Evolutionary conservation across 2,888 invertebrate genomes (phyloP), one percentile per base, ranked within the genome.

Genomic region (Drosophila demipolita): DNA sequence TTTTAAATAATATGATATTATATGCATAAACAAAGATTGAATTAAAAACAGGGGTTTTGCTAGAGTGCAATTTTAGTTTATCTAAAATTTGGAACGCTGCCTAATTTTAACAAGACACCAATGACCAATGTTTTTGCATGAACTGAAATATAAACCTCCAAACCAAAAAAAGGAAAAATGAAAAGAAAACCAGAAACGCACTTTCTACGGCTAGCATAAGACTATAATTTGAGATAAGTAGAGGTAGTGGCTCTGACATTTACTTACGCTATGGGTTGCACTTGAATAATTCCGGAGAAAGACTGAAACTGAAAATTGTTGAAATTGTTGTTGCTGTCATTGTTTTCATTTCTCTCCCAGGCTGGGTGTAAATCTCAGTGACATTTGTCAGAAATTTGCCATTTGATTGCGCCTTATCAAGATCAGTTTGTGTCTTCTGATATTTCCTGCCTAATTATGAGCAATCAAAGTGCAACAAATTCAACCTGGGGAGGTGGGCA

Each of bases 381-480:
- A 67, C 50, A 53, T 74, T 61, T 63, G 60, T 53, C 40, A 49
- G 23, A 66, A 62, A 40, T 71, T 73, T 54, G 66, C 54, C 66
- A 70, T 69, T 76, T 77, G 69, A 82, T 82, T 73, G 84, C 74
- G 61, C 76, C 54, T 35, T 38, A 68, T 32, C 38, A 29, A 40
- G 29, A 62, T 73, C 58, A 45, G 45, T 77, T 38, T 66, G 72
- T 50, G 58, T 60, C 65, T 77, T 71, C 69, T 52, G 61, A 49
- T 78, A 79, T 72, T 80, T 85, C 87, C 78, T 66, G 80, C 57
- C 75, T 82, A 83, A 87, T 84, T 87, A 87, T 71, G 35, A 79
- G 62, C 75, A 87, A 77, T 85, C 66, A 77, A 70, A 83, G 73
- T 74, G 78, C 78, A 75, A 69, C 68, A 78, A 73, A 72, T 73